phyloP scores from a whole-genome alignment of 2,113 vertebrate species.

The Bothrops jararaca region DNA sequence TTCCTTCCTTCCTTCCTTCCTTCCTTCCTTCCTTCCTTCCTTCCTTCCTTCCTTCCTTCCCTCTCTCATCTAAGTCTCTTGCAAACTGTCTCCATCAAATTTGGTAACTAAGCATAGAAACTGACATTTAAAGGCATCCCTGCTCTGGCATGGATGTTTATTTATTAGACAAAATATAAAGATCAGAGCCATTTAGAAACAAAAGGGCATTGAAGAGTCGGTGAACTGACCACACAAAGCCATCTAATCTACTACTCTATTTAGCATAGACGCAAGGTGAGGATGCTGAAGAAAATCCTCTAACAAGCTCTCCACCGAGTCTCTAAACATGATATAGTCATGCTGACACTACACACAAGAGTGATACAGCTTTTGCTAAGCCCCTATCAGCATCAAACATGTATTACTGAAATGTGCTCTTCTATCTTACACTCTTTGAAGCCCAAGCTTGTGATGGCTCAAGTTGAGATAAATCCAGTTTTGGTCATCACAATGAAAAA shows the following conservation, averaged over 20 bases:
- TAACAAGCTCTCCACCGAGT: background rate
- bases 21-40: background rate
- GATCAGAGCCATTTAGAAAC: background rate
- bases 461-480: background rate
- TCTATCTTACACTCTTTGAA: background rate
- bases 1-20: too few species aligned
- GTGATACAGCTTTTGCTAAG: background rate
- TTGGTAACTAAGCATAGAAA: background rate
- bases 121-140: background rate
- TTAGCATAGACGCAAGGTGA: background rate
- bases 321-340: background rate
- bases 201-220: background rate
- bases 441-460: background rate
- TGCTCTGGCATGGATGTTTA: background rate
- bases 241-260: background rate
- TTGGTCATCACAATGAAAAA: too few species aligned
- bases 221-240: background rate
- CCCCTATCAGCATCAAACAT: background rate
- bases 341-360: background rate
- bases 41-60: background rate
- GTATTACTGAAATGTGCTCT: background rate
- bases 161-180: background rate
- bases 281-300: background rate
- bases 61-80: background rate
- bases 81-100: background rate